These are phyloP conservation scores for Apostichopus leukothele DNA, from an alignment of 53 echinoderm and acorn worm species.

Conservation along the genomic window DNA sequence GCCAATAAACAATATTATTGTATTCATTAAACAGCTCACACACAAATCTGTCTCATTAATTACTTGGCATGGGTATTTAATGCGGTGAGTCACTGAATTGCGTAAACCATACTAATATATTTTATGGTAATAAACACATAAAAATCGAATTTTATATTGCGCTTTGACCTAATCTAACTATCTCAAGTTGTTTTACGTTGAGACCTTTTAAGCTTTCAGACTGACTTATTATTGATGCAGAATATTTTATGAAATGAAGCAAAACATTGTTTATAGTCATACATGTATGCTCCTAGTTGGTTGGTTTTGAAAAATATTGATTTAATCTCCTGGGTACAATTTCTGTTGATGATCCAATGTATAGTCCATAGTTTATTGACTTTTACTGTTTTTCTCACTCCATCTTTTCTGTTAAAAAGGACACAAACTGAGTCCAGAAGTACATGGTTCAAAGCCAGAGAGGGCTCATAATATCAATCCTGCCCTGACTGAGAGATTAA, in stretches of 20 bases:
- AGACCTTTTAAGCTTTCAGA: too few species aligned
- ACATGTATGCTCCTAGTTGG: neutral
- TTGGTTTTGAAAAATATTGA: neutral
- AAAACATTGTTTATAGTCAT: neutral
- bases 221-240: too few species aligned
- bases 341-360: neutral
- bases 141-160: too few species aligned
- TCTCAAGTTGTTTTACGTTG: too few species aligned
- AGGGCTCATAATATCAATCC: neutral
- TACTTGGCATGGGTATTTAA: neutral
- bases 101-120: neutral
- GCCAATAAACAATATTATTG: neutral
- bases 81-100: neutral
- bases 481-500: neutral
- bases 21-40: neutral
- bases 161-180: too few species aligned
- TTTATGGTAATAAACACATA: too few species aligned
- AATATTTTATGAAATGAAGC: too few species aligned
- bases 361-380: neutral
- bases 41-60: too few species aligned
- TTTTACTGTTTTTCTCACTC: too few species aligned
- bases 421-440: neutral
- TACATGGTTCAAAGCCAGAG: neutral
- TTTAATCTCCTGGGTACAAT: neutral
- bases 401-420: neutral